phyloP scores from a whole-genome alignment of 2,797 vertebrate genomes.

The Alosa sapidissima region DNA sequence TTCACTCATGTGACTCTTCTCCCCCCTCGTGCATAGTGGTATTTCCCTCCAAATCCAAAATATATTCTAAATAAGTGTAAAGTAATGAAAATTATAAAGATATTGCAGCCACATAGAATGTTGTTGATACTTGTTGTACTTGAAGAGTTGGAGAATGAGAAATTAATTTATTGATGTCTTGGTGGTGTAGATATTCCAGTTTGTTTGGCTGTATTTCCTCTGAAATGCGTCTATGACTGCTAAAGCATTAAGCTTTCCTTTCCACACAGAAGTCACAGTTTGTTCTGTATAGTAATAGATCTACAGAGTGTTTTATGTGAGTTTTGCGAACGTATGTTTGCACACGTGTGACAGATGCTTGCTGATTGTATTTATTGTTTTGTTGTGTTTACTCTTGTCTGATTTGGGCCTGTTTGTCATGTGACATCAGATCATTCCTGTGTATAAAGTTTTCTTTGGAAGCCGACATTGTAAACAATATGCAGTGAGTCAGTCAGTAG shows the following conservation, averaged over 20 bases:
- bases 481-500: not conserved
- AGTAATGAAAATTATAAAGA: not conserved
- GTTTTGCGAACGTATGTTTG: not conserved
- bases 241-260: not conserved
- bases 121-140: not conserved
- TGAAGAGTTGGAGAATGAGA: not conserved
- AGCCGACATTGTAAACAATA: not conserved
- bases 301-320: not conserved
- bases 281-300: not conserved
- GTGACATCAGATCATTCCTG: conserved; percentile 11
- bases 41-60: not conserved
- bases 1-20: not conserved
- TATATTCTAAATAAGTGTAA: conserved; percentile 25
- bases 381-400: not conserved
- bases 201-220: not conserved
- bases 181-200: conserved; percentile 4
- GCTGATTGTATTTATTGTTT: conserved; percentile 21
- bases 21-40: not conserved
- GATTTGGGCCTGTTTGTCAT: not conserved
- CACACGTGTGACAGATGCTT: conserved; percentile 4
- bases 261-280: not conserved
- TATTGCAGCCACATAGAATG: conserved; percentile 14
- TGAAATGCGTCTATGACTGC: not conserved
- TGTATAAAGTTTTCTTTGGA: not conserved
- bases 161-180: conserved; percentile 10